phyloP scores from a whole-genome alignment of 2,888 invertebrate genomes.

The Hesperia comma region DNA sequence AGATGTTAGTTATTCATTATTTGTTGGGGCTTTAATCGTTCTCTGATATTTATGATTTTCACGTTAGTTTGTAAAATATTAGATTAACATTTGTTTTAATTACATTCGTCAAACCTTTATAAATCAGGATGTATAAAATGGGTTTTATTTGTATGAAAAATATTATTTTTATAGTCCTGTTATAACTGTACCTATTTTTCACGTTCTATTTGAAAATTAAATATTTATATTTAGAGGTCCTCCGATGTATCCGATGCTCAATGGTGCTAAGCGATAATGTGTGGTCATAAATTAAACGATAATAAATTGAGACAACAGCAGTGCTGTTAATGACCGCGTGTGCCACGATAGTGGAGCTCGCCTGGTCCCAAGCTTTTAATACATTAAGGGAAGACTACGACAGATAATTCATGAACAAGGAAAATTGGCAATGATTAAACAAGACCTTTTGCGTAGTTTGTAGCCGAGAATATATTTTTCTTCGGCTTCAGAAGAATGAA shows the following conservation, averaged over 20 bases:
- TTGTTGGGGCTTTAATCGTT: too few species aligned
- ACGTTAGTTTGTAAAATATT: too few species aligned
- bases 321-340: constrained; percentile 61
- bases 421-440: not conserved
- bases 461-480: too few species aligned
- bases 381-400: constrained; percentile 2
- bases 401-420: not conserved
- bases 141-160: too few species aligned
- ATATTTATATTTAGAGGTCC: not conserved
- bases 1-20: too few species aligned
- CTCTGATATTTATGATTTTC: too few species aligned
- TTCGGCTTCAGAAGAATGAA: too few species aligned
- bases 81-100: too few species aligned
- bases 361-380: constrained; percentile 15
- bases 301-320: constrained; percentile 82
- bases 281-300: constrained; percentile 81
- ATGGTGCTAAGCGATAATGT: constrained; percentile 80
- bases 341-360: constrained; percentile 36
- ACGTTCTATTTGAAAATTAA: not conserved
- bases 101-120: too few species aligned
- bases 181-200: too few species aligned
- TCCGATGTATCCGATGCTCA: constrained; percentile 57
- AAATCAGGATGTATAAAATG: too few species aligned
- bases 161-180: too few species aligned
- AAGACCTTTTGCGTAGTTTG: not conserved